phyloP scores from a whole-genome alignment of 2,888 invertebrate species.

The Eupeodes latifasciatus region DNA sequence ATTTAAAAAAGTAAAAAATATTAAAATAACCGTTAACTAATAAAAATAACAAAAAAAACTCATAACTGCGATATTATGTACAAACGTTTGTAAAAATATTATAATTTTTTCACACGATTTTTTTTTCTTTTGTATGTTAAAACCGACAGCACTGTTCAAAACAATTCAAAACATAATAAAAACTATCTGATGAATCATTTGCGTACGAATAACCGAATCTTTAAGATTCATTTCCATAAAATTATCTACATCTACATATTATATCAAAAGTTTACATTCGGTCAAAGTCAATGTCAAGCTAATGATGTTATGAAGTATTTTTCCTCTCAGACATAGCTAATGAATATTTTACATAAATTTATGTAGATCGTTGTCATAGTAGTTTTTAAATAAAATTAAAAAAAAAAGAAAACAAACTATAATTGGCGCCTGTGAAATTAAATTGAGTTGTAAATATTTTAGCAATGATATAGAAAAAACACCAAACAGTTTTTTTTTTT shows the following conservation, averaged over 20 bases:
- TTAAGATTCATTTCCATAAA: not conserved
- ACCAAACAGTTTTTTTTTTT: not conserved
- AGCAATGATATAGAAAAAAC: too few relatives aligned
- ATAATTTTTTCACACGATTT: too few relatives aligned
- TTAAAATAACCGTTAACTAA: too few relatives aligned
- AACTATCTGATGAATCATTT: conserved; percentile 11
- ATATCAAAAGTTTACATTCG: conserved; percentile 47
- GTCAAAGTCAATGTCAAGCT: conserved; percentile 60
- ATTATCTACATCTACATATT: not conserved
- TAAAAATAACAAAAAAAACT: too few relatives aligned
- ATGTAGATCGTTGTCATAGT: not conserved
- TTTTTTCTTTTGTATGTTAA: not conserved
- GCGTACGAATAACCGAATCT: conserved; percentile 8
- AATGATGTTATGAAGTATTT: conserved; percentile 5
- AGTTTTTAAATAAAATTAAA: not conserved
- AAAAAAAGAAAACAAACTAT: not conserved
- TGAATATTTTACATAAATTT: not conserved
- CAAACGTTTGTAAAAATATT: too few relatives aligned
- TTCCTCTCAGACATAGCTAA: not conserved
- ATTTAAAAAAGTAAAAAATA: too few relatives aligned
- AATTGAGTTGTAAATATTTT: conserved; percentile 16
- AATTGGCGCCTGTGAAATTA: conserved; percentile 6
- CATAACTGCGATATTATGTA: too few relatives aligned
- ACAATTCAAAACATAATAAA: not conserved
- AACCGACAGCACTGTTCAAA: conserved; percentile 2